Percentiles rank a stretch among this genome's conserved stretches.
Conservation (phyloP, 2,888 invertebrate genomes). For the Drosophila vallismaia region DNA sequence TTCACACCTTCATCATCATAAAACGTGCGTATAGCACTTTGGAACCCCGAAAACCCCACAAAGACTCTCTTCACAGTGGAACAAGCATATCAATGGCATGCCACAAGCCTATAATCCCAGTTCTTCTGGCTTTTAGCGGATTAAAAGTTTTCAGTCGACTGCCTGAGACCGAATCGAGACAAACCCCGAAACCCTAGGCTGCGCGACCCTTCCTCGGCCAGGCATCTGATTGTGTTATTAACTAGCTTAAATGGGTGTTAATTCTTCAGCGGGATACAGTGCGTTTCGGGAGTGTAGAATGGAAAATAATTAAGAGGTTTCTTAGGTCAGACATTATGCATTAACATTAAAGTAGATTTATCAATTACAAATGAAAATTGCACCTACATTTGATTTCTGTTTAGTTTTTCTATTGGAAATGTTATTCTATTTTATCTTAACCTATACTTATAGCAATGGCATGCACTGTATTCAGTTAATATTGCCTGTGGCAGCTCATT, state of each 20-base stretch:
- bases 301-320: too few relatives aligned
- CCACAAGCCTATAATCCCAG: slow-evolving; percentile 51
- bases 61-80: slow-evolving; percentile 17
- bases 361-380: too few relatives aligned
- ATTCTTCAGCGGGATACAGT: slow-evolving; percentile 38
- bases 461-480: slow-evolving; percentile 4
- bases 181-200: not conserved
- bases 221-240: slow-evolving; percentile 50
- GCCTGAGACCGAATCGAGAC: slow-evolving; percentile 33
- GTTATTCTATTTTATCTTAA: not conserved
- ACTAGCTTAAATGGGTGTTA: slow-evolving; percentile 65
- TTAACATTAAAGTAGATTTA: too few relatives aligned
- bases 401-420: too few relatives aligned
- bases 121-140: slow-evolving; percentile 67
- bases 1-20: slow-evolving; percentile 46
- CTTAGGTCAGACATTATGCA: too few relatives aligned
- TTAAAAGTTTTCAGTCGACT: slow-evolving; percentile 61
- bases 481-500: slow-evolving; percentile 53
- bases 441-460: not conserved
- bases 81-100: slow-evolving; percentile 46
- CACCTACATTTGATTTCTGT: too few relatives aligned
- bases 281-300: not conserved
- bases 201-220: slow-evolving; percentile 5
- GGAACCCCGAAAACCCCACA: slow-evolving; percentile 26
- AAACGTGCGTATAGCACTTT: slow-evolving; percentile 3